Conservation (phyloP, 1,140 invertebrate genomes). For the Nilaparvata lugens region DNA sequence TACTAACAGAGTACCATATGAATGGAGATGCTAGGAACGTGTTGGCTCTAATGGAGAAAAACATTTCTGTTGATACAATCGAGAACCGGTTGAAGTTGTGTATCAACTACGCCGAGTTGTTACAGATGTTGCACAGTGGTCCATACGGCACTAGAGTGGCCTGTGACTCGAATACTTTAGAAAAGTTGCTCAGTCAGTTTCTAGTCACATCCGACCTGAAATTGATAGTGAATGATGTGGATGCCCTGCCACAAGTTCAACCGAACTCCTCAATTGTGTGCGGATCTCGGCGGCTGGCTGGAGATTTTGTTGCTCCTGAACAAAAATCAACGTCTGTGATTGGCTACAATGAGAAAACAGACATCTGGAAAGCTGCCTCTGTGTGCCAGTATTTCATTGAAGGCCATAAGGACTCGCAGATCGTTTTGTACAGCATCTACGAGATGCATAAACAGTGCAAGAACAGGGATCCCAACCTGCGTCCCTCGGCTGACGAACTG, state of each 20-base stretch:
- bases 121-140: slow-evolving; percentile 38
- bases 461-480: slow-evolving; percentile 20
- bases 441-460: slow-evolving; percentile 37
- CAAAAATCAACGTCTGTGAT: slow-evolving; percentile 35
- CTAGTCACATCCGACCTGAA: slow-evolving; percentile 35
- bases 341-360: slow-evolving; percentile 43
- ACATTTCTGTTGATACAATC: slow-evolving; percentile 22
- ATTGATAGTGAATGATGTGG: slow-evolving; percentile 42
- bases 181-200: slow-evolving; percentile 43
- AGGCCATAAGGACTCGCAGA: slow-evolving; percentile 15
- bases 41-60: slow-evolving; percentile 18
- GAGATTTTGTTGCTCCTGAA: slow-evolving; percentile 44
- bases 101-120: slow-evolving; percentile 37
- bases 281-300: slow-evolving; percentile 36
- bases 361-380: slow-evolving; percentile 45
- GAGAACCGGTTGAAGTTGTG: slow-evolving; percentile 36
- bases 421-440: slow-evolving; percentile 33
- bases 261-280: slow-evolving; percentile 33
- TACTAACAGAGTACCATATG: slow-evolving; percentile 40
- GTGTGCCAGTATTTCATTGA: slow-evolving; percentile 40
- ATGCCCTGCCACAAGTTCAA: slow-evolving; percentile 39
- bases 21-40: slow-evolving; percentile 33
- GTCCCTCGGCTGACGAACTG: slow-evolving; percentile 35
- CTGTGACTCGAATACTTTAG: slow-evolving; percentile 43
- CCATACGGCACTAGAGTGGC: slow-evolving; percentile 37